phyloP scores from a whole-genome alignment of 1,140 invertebrate species.

The Lordiphosa collinella region DNA sequence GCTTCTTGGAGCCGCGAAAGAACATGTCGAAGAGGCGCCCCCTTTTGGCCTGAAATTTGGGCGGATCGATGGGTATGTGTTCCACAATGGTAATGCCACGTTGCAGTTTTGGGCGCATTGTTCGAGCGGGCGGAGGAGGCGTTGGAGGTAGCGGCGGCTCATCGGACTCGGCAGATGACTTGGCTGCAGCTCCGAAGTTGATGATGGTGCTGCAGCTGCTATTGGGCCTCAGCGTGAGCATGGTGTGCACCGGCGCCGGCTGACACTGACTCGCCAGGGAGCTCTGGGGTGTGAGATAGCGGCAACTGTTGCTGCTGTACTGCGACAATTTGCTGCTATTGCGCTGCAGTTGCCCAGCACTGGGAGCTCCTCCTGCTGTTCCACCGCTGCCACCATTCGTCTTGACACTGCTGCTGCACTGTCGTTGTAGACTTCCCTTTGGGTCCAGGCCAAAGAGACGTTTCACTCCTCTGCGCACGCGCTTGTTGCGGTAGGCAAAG shows the following conservation, averaged over 20 bases:
- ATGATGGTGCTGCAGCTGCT: conserved; percentile 76
- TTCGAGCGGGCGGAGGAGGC: conserved; percentile 18
- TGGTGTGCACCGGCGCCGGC: conserved; percentile 49
- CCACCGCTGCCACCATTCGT: conserved; percentile 26
- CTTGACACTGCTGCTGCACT: conserved; percentile 64
- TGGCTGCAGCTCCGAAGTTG: conserved; percentile 46
- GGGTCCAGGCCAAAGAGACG: conserved; percentile 82
- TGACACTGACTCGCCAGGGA: conserved; percentile 53
- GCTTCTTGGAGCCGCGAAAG: conserved; percentile 64
- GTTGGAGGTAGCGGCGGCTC: conserved; percentile 40
- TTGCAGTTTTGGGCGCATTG: conserved; percentile 52
- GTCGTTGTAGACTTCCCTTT: conserved; percentile 60
- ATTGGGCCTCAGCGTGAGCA: conserved; percentile 52
- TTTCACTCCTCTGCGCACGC: conserved; percentile 86
- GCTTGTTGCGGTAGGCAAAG: conserved; percentile 88
- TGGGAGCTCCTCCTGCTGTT: neutral
- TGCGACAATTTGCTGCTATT: conserved; percentile 70
- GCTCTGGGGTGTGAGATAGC: conserved; percentile 66
- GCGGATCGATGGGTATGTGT: conserved; percentile 56
- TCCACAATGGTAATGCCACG: conserved; percentile 68
- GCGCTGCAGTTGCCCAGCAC: conserved; percentile 46
- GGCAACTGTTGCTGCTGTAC: conserved; percentile 68
- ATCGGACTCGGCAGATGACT: conserved; percentile 50
- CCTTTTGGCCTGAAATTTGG: conserved; percentile 56
- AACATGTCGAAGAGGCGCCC: conserved; percentile 66